A percentile compares a stretch with the other conserved stretches of the same genome.
These are phyloP conservation scores for Cryptoprocta ferox DNA, from an alignment of 2,797 vertebrate species.

Conservation along the genomic window DNA sequence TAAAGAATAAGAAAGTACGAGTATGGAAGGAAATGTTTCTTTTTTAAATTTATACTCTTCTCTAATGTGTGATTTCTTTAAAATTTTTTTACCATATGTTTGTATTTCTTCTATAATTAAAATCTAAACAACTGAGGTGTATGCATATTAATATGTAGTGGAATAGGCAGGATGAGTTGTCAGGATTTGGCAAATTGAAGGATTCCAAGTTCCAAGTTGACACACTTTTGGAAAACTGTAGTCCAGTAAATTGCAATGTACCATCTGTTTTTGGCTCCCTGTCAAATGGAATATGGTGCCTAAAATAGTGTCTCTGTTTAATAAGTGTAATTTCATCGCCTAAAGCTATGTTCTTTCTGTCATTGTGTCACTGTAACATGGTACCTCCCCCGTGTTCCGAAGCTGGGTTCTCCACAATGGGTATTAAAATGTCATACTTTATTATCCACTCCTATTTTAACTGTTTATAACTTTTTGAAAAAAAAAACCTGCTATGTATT, in stretches of 20 bases:
- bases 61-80: not conserved
- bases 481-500: not conserved
- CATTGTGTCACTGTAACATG: slow-evolving; percentile 21
- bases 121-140: not conserved
- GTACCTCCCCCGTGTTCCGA: not conserved
- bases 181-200: not conserved
- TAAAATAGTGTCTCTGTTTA: slow-evolving; percentile 60
- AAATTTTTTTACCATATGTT: not conserved
- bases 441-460: slow-evolving; percentile 10
- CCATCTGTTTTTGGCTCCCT: slow-evolving; percentile 63
- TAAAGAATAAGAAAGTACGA: not conserved
- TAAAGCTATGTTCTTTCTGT: slow-evolving; percentile 67
- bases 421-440: slow-evolving; percentile 69
- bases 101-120: slow-evolving; percentile 30
- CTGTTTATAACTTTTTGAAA: slow-evolving; percentile 55
- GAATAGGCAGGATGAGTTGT: not conserved
- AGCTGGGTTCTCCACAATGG: slow-evolving; percentile 44
- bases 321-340: slow-evolving; percentile 60
- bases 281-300: not conserved
- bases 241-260: slow-evolving; percentile 42
- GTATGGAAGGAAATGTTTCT: not conserved
- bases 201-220: not conserved
- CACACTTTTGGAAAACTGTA: not conserved
- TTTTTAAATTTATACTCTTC: not conserved
- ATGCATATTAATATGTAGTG: not conserved